These are phyloP conservation scores for Liopterus haemorrhoidalis DNA, from an alignment of 2,888 invertebrate genomes.

Conservation along the genomic window DNA sequence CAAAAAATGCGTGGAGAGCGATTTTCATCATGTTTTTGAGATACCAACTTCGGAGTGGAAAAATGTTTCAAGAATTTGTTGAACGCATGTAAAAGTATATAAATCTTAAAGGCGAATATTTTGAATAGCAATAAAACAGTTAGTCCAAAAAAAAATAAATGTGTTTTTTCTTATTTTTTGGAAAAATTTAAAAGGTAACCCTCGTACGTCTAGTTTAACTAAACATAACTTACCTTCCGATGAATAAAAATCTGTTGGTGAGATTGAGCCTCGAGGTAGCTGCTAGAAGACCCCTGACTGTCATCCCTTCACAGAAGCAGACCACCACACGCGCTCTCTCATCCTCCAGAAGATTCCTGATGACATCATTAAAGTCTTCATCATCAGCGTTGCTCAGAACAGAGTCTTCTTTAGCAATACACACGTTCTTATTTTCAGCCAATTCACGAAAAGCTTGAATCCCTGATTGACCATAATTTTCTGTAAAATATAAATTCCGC, in stretches of 20 bases:
- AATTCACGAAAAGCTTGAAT: slow-evolving; percentile 68
- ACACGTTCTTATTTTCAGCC: slow-evolving; percentile 60
- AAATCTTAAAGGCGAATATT: no score
- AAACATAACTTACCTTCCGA: slow-evolving; percentile 55
- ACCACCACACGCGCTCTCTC: slow-evolving; percentile 58
- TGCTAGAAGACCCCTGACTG: slow-evolving; percentile 58
- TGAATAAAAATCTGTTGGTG: slow-evolving; percentile 56
- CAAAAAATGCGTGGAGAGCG: no score
- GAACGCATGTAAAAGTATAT: no score
- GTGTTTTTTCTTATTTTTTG: no score
- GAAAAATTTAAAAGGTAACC: no score
- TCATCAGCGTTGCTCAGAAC: slow-evolving; percentile 56
- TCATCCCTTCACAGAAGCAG: slow-evolving; percentile 75
- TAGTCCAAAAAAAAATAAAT: no score
- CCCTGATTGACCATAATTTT: slow-evolving; percentile 71
- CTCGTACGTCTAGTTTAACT: no score
- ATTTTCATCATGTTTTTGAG: no score
- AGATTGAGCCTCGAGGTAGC: slow-evolving; percentile 55
- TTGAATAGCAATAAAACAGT: no score
- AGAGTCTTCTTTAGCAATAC: slow-evolving; percentile 64
- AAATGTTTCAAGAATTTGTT: no score
- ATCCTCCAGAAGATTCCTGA: slow-evolving; percentile 52
- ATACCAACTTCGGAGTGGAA: no score
- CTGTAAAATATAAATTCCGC: slow-evolving; percentile 45
- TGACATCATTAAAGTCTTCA: slow-evolving; percentile 51